These are phyloP conservation scores for Pseudorhombus dupliciocellatus DNA, from an alignment of 2,113 vertebrate genomes.

Conservation along the genomic window DNA sequence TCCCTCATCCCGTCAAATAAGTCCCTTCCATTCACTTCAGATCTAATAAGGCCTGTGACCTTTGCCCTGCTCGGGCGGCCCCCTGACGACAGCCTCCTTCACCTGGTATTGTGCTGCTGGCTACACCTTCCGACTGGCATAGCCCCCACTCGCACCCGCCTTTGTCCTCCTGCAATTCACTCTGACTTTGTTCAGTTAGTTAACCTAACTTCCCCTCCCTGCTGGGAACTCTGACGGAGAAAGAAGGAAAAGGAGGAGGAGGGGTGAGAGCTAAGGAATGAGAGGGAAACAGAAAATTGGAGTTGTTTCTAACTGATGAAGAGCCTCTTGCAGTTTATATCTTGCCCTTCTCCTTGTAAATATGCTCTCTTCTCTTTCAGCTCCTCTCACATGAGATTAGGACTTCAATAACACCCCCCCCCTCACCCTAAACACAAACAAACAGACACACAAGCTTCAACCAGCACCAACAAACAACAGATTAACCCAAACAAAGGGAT, in stretches of 20 bases:
- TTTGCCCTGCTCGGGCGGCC: conserved; percentile 79
- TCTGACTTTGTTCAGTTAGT: conserved; percentile 93
- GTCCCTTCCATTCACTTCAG: conserved; percentile 79
- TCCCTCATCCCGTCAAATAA: conserved; percentile 53
- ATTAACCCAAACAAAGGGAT: conserved; percentile 74
- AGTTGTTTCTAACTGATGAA: not conserved
- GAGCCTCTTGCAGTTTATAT: conserved; percentile 6
- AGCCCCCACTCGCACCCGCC: conserved; percentile 78
- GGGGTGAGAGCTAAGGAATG: conserved; percentile 16
- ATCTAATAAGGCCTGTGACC: conserved; percentile 90
- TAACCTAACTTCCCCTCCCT: conserved; percentile 92
- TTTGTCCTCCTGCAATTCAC: conserved; percentile 87
- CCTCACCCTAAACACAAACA: conserved; percentile 5
- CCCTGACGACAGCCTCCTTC: conserved; percentile 85
- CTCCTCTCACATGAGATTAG: conserved; percentile 55
- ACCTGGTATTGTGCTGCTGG: conserved; percentile 88
- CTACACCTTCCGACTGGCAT: conserved; percentile 68
- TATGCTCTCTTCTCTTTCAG: not conserved
- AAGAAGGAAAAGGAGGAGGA: conserved; percentile 32
- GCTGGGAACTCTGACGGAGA: conserved; percentile 82
- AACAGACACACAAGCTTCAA: conserved; percentile 33
- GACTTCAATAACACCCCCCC: conserved; percentile 23
- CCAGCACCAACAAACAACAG: conserved; percentile 69
- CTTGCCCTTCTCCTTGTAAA: conserved; percentile 13
- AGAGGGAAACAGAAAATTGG: conserved; percentile 30